A percentile compares a stretch with the other conserved stretches of the same genome.
Evolutionary conservation across 2,113 vertebrate species (phyloP).

Genomic region (Archocentrus centrarchus): DNA sequence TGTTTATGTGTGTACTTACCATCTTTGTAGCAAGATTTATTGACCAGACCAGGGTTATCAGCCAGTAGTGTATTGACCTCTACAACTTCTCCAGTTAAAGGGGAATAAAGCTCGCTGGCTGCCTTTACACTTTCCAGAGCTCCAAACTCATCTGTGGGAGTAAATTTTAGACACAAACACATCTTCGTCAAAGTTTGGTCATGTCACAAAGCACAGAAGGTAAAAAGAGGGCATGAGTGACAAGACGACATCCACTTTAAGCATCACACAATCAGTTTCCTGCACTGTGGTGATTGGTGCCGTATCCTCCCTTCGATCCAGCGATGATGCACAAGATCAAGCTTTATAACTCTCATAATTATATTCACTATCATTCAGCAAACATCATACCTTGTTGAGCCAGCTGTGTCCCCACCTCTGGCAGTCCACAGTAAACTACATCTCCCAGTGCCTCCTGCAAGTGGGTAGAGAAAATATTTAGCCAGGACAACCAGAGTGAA

Average conservation of each 20-base stretch:
- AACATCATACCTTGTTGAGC: constrained; percentile 87
- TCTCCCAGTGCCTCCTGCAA: constrained; percentile 94
- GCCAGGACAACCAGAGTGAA: not conserved
- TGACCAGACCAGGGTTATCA: constrained; percentile 94
- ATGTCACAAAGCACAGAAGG: not conserved
- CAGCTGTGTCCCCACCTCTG: constrained; percentile 93
- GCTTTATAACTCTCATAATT: not conserved
- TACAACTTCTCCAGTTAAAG: constrained; percentile 93
- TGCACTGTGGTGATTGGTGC: not conserved
- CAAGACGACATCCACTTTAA: not conserved
- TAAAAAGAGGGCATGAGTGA: fast-evolving
- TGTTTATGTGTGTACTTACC: constrained; percentile 81
- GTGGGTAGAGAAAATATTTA: fast-evolving
- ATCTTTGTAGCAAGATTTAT: constrained; percentile 97
- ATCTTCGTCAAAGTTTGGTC: not conserved
- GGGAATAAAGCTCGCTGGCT: constrained; percentile 97
- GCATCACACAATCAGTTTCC: not conserved
- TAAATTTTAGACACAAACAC: not conserved
- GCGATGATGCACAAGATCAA: not conserved
- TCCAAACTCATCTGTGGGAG: constrained; percentile 92
- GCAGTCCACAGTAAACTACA: constrained; percentile 96
- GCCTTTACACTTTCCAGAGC: constrained; percentile 98
- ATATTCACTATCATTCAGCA: not conserved
- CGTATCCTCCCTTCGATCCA: not conserved
- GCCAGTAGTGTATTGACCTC: constrained; percentile 90